phyloP scores from a whole-genome alignment of 1,140 invertebrate species.

The Heliconius hewitsoni region DNA sequence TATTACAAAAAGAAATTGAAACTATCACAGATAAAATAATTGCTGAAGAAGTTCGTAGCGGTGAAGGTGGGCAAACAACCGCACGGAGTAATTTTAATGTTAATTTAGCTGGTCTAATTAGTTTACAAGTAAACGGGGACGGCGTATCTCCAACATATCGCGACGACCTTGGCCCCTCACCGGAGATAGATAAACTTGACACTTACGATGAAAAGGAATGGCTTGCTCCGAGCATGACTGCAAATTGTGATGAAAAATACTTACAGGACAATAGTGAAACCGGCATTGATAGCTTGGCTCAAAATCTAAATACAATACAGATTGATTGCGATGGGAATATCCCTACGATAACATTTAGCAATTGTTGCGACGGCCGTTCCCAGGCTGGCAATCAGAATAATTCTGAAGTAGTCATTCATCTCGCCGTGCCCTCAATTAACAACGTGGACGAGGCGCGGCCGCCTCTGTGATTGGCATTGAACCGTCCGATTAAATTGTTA shows the following conservation, averaged over 20 bases:
- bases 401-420: constrained; percentile 62
- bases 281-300: constrained; percentile 60
- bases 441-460: constrained; percentile 68
- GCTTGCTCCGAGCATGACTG: constrained; percentile 73
- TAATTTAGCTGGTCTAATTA: constrained; percentile 72
- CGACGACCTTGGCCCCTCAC: constrained; percentile 54
- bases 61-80: constrained; percentile 40
- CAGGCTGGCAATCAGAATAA: constrained; percentile 57
- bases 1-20: constrained; percentile 63
- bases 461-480: constrained; percentile 60
- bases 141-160: constrained; percentile 53
- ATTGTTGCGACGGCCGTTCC: constrained; percentile 67
- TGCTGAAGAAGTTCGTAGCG: constrained; percentile 52
- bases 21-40: constrained; percentile 64
- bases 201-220: constrained; percentile 64
- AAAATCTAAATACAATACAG: constrained; percentile 65
- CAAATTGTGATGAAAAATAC: constrained; percentile 57
- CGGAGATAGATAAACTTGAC: constrained; percentile 58
- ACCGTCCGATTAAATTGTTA: constrained; percentile 36
- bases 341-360: constrained; percentile 77
- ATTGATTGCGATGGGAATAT: constrained; percentile 68
- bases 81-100: constrained; percentile 70
- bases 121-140: constrained; percentile 64
- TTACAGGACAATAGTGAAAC: constrained; percentile 49
- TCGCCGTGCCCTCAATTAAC: constrained; percentile 74